phyloP scores from a whole-genome alignment of 2,797 vertebrate genomes.

The Pyrocephalus nanus region DNA sequence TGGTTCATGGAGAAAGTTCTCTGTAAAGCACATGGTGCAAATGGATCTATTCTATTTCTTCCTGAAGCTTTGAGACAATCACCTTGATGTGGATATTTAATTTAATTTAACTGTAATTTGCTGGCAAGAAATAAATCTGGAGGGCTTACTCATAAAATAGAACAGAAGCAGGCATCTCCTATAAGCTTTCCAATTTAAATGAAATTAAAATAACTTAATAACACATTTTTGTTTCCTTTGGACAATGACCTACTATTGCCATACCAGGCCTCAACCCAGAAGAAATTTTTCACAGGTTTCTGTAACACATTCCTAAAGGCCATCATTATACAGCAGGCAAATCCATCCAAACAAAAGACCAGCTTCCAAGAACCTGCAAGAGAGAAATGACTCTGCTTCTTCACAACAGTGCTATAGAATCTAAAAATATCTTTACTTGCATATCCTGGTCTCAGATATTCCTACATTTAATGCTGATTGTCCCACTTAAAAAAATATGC shows the following conservation, averaged over 20 bases:
- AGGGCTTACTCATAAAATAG: slow-evolving; percentile 49
- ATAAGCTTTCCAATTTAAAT: slow-evolving; percentile 64
- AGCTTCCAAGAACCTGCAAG: slow-evolving; percentile 12
- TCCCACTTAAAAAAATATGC: background rate
- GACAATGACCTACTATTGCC: slow-evolving; percentile 38
- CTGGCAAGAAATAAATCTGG: slow-evolving; percentile 56
- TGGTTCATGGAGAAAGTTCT: background rate
- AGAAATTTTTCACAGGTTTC: slow-evolving; percentile 28
- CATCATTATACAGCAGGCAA: slow-evolving; percentile 39
- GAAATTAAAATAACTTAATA: slow-evolving; percentile 70
- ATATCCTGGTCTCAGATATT: background rate
- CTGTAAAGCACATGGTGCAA: background rate
- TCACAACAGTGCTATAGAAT: background rate
- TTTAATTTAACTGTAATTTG: slow-evolving; percentile 45
- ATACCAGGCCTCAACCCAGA: slow-evolving; percentile 28
- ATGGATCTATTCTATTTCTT: background rate
- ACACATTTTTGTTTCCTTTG: slow-evolving; percentile 53
- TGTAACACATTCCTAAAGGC: slow-evolving; percentile 29
- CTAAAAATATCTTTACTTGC: slow-evolving; percentile 32
- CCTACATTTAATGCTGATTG: background rate
- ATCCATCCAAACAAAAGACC: slow-evolving; percentile 38
- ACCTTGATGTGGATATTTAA: slow-evolving; percentile 50
- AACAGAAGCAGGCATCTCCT: slow-evolving; percentile 45
- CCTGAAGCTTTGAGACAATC: slow-evolving; percentile 12
- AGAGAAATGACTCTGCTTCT: slow-evolving; percentile 1